phyloP scores from a whole-genome alignment of 2,797 vertebrate species.

The Siniperca scherzeri region DNA sequence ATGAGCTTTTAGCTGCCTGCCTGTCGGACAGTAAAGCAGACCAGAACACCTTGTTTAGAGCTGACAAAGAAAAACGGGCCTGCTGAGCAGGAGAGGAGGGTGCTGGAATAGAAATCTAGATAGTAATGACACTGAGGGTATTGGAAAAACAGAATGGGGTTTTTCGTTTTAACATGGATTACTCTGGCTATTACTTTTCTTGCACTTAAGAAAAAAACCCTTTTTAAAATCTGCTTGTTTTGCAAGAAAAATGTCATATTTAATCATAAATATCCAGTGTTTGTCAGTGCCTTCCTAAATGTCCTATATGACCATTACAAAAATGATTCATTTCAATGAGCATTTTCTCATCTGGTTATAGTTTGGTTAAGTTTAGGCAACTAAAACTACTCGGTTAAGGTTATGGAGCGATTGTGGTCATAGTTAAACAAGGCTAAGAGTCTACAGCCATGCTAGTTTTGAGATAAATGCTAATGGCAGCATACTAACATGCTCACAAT shows the following conservation, averaged over 20 bases:
- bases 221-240: background rate
- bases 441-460: background rate
- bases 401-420: background rate
- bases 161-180: background rate
- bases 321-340: background rate
- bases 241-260: too few relatives aligned
- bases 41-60: slow-evolving; percentile 59
- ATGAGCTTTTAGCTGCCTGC: slow-evolving; percentile 76
- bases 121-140: slow-evolving; percentile 13
- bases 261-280: background rate
- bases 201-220: background rate
- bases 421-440: background rate
- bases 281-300: background rate
- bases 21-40: slow-evolving; percentile 55
- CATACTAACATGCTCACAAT: background rate
- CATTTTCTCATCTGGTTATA: background rate
- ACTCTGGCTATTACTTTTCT: background rate
- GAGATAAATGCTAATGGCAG: background rate
- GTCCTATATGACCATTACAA: background rate
- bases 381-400: background rate
- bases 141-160: background rate
- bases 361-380: background rate
- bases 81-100: slow-evolving; percentile 15
- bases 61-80: slow-evolving; percentile 36
- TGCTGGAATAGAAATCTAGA: slow-evolving; percentile 39